Evolutionary conservation across 2,797 vertebrate genomes (phyloP).

Genomic region (Anguilla marmorata): DNA sequence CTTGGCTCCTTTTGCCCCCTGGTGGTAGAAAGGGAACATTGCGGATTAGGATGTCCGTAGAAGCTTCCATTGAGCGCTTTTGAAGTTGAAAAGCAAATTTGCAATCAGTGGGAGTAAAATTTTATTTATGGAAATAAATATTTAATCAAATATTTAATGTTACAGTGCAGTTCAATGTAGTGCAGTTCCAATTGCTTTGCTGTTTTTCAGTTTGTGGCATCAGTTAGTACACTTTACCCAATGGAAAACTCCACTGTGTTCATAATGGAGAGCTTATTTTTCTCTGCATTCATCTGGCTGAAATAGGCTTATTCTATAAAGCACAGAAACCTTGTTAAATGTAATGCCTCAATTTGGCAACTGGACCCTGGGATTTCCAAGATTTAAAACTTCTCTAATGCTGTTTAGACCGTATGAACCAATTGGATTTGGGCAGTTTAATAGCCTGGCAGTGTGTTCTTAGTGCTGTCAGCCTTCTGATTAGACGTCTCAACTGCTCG

Average conservation of each 20-base stretch:
- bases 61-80: neutral
- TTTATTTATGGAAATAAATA: neutral
- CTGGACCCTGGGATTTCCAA: neutral
- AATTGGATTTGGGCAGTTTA: neutral
- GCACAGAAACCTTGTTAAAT: neutral
- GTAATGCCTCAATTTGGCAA: neutral
- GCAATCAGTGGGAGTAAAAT: neutral
- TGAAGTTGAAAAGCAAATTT: neutral
- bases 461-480: neutral
- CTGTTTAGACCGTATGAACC: neutral
- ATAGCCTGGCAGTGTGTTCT: neutral
- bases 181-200: neutral
- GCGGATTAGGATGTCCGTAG: neutral
- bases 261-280: neutral
- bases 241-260: neutral
- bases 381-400: neutral
- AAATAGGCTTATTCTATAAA: neutral
- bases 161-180: neutral
- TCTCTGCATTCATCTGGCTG: neutral
- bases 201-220: neutral
- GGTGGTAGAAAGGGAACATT: constrained; percentile 26
- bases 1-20: constrained; percentile 2
- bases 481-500: neutral
- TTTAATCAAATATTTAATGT: neutral
- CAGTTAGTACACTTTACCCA: neutral